A percentile compares a stretch with the other conserved stretches of the same genome.
Evolutionary conservation across 2,113 vertebrate genomes (phyloP).

Genomic region (Speoplatyrhinus poulsoni): DNA sequence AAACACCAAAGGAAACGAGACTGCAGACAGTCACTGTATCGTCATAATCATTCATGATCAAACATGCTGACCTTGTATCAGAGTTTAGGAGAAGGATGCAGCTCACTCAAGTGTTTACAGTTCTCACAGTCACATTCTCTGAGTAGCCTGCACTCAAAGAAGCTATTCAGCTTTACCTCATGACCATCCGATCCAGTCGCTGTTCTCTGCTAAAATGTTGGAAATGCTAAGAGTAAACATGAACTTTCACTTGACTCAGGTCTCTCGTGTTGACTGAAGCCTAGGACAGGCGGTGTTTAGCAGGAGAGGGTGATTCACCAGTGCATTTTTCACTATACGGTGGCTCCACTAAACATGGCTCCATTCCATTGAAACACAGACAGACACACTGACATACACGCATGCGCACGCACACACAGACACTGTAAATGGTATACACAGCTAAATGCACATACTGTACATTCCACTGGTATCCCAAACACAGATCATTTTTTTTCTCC

Average conservation of each 20-base stretch:
- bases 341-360: constrained; percentile 16
- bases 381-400: neutral
- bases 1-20: constrained; percentile 15
- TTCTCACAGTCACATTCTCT: too few relatives aligned
- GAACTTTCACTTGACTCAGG: constrained; percentile 51
- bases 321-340: constrained; percentile 55
- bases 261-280: constrained; percentile 46
- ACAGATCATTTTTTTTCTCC: too few relatives aligned
- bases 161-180: constrained; percentile 52
- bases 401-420: neutral
- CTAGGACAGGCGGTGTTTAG: constrained; percentile 45
- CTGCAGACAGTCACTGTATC: constrained; percentile 7
- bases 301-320: constrained; percentile 43
- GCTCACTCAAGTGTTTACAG: constrained; percentile 27
- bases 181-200: constrained; percentile 15
- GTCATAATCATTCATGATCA: constrained; percentile 55
- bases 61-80: constrained; percentile 56
- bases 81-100: constrained; percentile 14
- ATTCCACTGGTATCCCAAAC: neutral
- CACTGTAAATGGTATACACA: neutral
- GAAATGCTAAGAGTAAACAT: constrained; percentile 38
- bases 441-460: constrained; percentile 6
- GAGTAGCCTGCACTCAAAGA: constrained; percentile 25
- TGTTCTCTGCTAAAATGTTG: constrained; percentile 33
- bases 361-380: constrained; percentile 34